phyloP scores from a whole-genome alignment of 2,888 invertebrate species.

The Agonopterix arenella region DNA sequence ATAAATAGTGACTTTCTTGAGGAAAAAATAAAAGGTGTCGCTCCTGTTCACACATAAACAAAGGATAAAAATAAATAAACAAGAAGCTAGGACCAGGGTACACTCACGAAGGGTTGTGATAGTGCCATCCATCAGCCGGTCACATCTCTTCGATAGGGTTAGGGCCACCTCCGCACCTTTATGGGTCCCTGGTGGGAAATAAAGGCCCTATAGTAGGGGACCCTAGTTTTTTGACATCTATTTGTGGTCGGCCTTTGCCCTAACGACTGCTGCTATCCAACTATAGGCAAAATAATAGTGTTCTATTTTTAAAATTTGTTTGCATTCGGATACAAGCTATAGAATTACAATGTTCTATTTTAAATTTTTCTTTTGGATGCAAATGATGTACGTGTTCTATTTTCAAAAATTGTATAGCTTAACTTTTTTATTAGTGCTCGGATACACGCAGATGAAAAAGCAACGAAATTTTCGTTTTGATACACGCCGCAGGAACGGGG shows the following conservation, averaged over 20 bases:
- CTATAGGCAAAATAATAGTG: conserved; percentile 1
- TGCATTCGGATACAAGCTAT: too few species aligned
- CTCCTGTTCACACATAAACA: conserved; percentile 65
- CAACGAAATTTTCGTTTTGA: not conserved
- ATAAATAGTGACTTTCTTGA: conserved; percentile 4
- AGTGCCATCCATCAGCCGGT: conserved; percentile 71
- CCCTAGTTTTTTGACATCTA: conserved; percentile 75
- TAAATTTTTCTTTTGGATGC: too few species aligned
- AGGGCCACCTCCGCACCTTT: conserved; percentile 72
- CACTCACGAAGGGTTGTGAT: conserved; percentile 57
- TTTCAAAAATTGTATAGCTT: too few species aligned
- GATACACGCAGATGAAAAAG: too few species aligned
- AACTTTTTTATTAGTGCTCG: too few species aligned
- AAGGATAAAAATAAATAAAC: conserved; percentile 67
- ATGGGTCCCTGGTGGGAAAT: conserved; percentile 70
- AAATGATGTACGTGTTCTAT: too few species aligned
- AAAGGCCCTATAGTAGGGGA: conserved; percentile 59
- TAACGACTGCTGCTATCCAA: conserved; percentile 46
- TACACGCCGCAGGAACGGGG: not conserved
- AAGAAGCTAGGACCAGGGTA: conserved; percentile 54
- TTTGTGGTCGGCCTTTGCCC: conserved; percentile 68
- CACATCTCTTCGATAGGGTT: conserved; percentile 75
- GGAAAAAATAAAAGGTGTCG: conserved; percentile 22
- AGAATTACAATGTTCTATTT: too few species aligned
- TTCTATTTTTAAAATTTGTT: not conserved